Conservation (phyloP, 2,888 invertebrate genomes). For the Acronicta psi region DNA sequence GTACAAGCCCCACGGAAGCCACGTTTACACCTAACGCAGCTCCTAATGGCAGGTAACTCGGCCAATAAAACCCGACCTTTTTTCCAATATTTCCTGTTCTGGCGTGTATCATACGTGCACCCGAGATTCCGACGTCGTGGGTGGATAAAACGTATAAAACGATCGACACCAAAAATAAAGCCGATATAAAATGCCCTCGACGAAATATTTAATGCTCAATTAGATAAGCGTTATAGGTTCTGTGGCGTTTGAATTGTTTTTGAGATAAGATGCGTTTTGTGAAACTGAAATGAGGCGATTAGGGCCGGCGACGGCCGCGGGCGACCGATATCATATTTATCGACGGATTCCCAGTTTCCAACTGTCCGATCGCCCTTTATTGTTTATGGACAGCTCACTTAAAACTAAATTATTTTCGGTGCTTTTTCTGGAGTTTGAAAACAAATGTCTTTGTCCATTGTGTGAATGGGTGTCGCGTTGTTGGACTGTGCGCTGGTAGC, state of each 20-base stretch:
- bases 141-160: slow-evolving; percentile 87
- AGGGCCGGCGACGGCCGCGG: slow-evolving; percentile 54
- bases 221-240: slow-evolving; percentile 88
- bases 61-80: slow-evolving; percentile 86
- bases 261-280: slow-evolving; percentile 78
- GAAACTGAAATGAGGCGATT: slow-evolving; percentile 75
- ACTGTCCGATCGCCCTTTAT: slow-evolving; percentile 68
- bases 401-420: slow-evolving; percentile 82
- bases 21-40: slow-evolving; percentile 86
- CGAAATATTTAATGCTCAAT: slow-evolving; percentile 89
- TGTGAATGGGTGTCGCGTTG: slow-evolving; percentile 78
- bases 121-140: slow-evolving; percentile 85
- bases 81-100: slow-evolving; percentile 87
- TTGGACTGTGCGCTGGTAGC: slow-evolving; percentile 79
- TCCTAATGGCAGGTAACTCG: slow-evolving; percentile 88
- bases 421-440: slow-evolving; percentile 82
- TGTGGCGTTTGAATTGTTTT: slow-evolving; percentile 86
- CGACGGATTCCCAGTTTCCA: slow-evolving; percentile 59
- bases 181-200: slow-evolving; percentile 86
- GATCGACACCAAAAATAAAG: slow-evolving; percentile 84
- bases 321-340: slow-evolving; percentile 65
- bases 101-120: slow-evolving; percentile 80
- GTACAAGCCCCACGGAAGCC: slow-evolving; percentile 82
- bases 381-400: slow-evolving; percentile 79
- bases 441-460: slow-evolving; percentile 85